Percentiles rank a stretch among this genome's conserved stretches.
Evolutionary conservation across 1,140 invertebrate genomes (phyloP).

Genomic region (Schlechtendalia chinensis): DNA sequence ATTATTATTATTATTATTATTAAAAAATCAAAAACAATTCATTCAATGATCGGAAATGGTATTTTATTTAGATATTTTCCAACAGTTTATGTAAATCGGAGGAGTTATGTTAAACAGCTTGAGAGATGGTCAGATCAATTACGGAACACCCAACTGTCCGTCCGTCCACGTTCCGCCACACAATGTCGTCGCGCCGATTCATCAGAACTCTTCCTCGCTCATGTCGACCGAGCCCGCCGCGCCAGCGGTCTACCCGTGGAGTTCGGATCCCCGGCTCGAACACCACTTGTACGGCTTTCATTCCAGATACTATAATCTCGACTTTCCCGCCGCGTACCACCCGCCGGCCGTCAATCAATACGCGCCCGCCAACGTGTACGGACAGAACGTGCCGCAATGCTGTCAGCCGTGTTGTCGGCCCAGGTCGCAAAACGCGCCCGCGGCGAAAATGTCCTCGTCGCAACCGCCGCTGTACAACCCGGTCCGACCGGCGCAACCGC

Average conservation of each 20-base stretch:
- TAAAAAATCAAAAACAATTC: no score
- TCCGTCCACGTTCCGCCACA: slow-evolving; percentile 30
- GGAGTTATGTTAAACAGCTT: slow-evolving; percentile 47
- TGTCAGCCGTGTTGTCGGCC: slow-evolving; percentile 43
- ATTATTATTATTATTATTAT: no score
- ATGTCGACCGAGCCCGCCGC: slow-evolving; percentile 16
- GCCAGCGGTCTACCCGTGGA: slow-evolving; percentile 13
- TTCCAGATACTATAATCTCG: slow-evolving; percentile 45
- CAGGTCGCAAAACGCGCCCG: slow-evolving; percentile 24
- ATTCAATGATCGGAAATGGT: background rate
- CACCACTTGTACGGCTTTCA: slow-evolving; percentile 47
- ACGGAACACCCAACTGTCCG: slow-evolving; percentile 24
- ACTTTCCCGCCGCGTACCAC: slow-evolving; percentile 32
- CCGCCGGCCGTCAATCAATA: slow-evolving; percentile 38
- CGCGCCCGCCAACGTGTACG: slow-evolving; percentile 20
- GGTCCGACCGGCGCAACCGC: slow-evolving; percentile 6
- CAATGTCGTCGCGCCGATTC: slow-evolving; percentile 36
- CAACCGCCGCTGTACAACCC: slow-evolving; percentile 20
- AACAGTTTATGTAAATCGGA: slow-evolving; percentile 20
- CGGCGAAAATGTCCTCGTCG: slow-evolving; percentile 10
- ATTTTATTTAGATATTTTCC: background rate
- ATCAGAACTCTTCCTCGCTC: slow-evolving; percentile 28
- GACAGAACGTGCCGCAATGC: slow-evolving; percentile 29
- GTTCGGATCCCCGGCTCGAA: slow-evolving; percentile 30
- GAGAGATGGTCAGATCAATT: slow-evolving; percentile 44